Evolutionary conservation across 2,888 invertebrate genomes (phyloP).

Genomic region (Adela reaumurella): DNA sequence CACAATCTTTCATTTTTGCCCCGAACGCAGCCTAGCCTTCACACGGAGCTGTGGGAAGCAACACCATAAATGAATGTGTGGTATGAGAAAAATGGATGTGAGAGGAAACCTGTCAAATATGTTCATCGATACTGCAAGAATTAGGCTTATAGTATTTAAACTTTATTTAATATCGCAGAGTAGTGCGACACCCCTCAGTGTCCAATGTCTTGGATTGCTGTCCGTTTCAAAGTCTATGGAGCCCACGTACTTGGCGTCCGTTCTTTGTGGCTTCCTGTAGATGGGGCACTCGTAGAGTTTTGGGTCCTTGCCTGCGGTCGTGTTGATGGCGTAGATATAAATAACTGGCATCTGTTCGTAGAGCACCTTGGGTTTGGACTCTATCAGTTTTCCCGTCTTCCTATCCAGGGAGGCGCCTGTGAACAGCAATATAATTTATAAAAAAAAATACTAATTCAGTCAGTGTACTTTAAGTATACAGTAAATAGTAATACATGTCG

Average conservation of each 20-base stretch:
- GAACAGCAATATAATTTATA: too few species aligned
- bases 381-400: conserved; percentile 82
- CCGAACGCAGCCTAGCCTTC: too few species aligned
- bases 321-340: conserved; percentile 93
- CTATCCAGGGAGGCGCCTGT: conserved; percentile 81
- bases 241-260: conserved; percentile 92
- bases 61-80: too few species aligned
- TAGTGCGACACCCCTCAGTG: conserved; percentile 90
- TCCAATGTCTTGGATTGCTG: conserved; percentile 92
- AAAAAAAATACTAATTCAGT: too few species aligned
- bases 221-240: conserved; percentile 93
- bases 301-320: conserved; percentile 88
- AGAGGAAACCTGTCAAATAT: too few species aligned
- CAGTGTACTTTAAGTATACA: too few species aligned
- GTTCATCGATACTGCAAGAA: too few species aligned
- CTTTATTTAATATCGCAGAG: conserved; percentile 92
- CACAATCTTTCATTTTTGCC: too few species aligned
- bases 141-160: too few species aligned
- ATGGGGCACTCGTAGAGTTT: conserved; percentile 94
- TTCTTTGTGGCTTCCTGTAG: conserved; percentile 91
- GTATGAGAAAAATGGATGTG: too few species aligned
- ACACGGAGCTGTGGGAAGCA: too few species aligned
- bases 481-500: too few species aligned
- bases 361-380: conserved; percentile 88
- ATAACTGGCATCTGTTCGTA: conserved; percentile 97